These are phyloP conservation scores for Budorcas taxicolor DNA, from an alignment of 2,113 vertebrate species.

Conservation along the genomic window DNA sequence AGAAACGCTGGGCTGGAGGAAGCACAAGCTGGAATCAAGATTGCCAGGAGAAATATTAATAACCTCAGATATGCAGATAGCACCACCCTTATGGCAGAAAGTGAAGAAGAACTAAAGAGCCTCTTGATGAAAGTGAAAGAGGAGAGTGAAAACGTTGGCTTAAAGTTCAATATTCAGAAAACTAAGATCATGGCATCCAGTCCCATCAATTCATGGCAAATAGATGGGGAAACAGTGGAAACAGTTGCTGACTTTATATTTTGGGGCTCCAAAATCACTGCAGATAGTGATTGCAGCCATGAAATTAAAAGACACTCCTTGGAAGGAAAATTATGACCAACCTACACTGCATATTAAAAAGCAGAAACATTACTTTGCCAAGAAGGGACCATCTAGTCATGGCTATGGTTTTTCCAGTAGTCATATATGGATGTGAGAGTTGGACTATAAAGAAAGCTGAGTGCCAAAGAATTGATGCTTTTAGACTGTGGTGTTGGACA, in stretches of 20 bases:
- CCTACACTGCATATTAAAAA: not conserved
- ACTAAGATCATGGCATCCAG: not conserved
- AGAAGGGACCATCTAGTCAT: accelerated
- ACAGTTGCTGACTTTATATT: too few relatives aligned
- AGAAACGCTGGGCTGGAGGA: accelerated
- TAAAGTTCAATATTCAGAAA: not conserved
- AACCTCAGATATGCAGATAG: not conserved
- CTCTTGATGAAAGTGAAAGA: not conserved
- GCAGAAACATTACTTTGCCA: not conserved
- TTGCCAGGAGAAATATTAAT: not conserved
- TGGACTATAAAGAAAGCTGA: too few relatives aligned
- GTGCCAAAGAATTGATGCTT: accelerated
- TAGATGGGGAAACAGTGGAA: too few relatives aligned
- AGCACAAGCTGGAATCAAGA: not conserved
- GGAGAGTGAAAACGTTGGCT: not conserved
- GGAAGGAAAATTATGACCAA: not conserved
- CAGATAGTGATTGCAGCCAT: too few relatives aligned
- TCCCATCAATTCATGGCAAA: not conserved
- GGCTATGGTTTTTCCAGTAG: not conserved
- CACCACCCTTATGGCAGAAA: not conserved
- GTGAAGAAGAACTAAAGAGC: not conserved
- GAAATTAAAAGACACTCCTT: not conserved
- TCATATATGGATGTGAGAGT: too few relatives aligned
- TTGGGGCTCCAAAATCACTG: too few relatives aligned
- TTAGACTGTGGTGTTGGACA: not conserved